These are phyloP conservation scores for Thelohanellus kitauei DNA, from an alignment of 30 jellyfish, hydroid and myxozoan species.

Conservation along the genomic window DNA sequence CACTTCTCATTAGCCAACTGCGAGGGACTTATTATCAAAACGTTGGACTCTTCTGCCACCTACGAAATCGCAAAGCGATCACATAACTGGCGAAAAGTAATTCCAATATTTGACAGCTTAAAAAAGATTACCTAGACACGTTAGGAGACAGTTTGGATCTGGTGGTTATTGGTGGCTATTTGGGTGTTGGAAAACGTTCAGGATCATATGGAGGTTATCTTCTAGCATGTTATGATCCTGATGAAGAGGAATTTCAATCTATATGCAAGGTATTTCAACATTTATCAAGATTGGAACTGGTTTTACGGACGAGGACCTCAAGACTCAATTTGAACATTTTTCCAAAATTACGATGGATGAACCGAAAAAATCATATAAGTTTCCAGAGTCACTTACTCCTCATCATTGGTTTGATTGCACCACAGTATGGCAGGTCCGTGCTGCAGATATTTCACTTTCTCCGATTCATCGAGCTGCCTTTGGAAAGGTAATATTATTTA, in stretches of 20 bases:
- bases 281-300: conserved; percentile 61
- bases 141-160: conserved; percentile 88
- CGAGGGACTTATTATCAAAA: conserved; percentile 66
- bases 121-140: conserved; percentile 70
- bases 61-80: conserved; percentile 68
- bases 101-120: conserved; percentile 16
- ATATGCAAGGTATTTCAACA: conserved; percentile 29
- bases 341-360: conserved; percentile 44
- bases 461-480: conserved; percentile 74
- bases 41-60: conserved; percentile 39
- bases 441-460: conserved; percentile 67
- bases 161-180: conserved; percentile 87
- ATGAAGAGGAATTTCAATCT: conserved; percentile 57
- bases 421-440: conserved; percentile 53
- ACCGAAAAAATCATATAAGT: conserved; percentile 64
- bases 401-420: conserved; percentile 84
- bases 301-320: conserved; percentile 40
- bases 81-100: conserved; percentile 59
- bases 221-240: conserved; percentile 84
- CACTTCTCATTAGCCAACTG: conserved; percentile 49
- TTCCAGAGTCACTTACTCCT: conserved; percentile 28
- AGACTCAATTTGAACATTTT: conserved; percentile 30
- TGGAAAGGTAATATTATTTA: conserved; percentile 22
- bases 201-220: conserved; percentile 84
- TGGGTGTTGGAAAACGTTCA: conserved; percentile 69